Percentiles rank a stretch among this genome's conserved stretches.
phyloP scores from a whole-genome alignment of 2,797 vertebrate species.

The Schizopygopsis pylzovi region DNA sequence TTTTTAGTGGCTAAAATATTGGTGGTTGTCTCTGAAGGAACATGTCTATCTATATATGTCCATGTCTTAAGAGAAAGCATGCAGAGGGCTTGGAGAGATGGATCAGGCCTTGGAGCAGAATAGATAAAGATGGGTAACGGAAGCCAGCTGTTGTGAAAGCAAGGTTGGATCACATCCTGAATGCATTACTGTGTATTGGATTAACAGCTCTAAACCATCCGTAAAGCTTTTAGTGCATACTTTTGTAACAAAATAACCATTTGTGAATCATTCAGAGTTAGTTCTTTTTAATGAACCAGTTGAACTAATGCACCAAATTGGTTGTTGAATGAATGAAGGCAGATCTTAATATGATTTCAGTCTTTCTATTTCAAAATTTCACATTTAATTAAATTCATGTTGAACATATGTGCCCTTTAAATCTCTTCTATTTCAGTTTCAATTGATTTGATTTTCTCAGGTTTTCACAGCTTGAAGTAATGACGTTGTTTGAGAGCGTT shows the following conservation, averaged over 20 bases:
- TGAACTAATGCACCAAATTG: background rate
- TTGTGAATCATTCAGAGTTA: background rate
- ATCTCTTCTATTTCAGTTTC: background rate
- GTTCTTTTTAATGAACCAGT: background rate
- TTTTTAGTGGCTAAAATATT: constrained; percentile 25
- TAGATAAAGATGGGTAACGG: constrained; percentile 66
- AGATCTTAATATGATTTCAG: background rate
- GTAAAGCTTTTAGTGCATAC: background rate
- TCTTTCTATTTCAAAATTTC: too few relatives aligned
- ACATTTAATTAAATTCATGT: too few relatives aligned
- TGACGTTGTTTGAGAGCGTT: constrained; percentile 30
- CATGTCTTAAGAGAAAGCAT: constrained; percentile 12
- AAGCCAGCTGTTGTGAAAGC: constrained; percentile 68
- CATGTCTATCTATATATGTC: constrained; percentile 5
- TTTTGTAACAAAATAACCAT: background rate
- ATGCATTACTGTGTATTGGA: background rate
- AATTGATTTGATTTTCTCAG: constrained; percentile 28
- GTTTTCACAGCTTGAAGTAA: constrained; percentile 31
- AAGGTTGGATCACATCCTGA: constrained; percentile 10
- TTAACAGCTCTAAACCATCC: background rate
- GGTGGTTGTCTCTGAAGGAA: constrained; percentile 20
- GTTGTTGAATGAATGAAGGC: background rate
- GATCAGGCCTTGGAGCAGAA: constrained; percentile 44
- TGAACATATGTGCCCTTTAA: background rate
- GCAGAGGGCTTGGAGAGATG: constrained; percentile 22